Evolutionary conservation across 2,888 invertebrate genomes (phyloP).

Genomic region (Antitype chi): DNA sequence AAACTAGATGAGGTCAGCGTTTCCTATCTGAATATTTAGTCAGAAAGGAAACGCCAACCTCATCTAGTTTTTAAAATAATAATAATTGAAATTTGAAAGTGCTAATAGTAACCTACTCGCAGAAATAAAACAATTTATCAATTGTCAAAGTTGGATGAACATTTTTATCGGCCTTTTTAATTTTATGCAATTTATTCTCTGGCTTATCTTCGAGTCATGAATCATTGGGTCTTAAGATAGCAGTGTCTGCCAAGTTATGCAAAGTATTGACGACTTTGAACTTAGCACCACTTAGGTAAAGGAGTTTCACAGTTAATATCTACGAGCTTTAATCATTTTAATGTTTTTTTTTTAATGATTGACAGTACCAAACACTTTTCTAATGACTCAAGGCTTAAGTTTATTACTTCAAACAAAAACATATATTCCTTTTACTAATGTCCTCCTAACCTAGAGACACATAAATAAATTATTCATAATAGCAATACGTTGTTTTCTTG

Average conservation of each 20-base stretch:
- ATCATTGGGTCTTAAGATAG: conserved; percentile 36
- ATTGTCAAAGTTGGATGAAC: conserved; percentile 23
- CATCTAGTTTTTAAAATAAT: no score
- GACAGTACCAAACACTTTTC: conserved; percentile 12
- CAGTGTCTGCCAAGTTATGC: conserved; percentile 32
- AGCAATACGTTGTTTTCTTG: conserved; percentile 35
- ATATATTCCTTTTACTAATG: not conserved
- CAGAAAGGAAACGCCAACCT: no score
- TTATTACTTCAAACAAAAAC: conserved; percentile 4
- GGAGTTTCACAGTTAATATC: conserved; percentile 41
- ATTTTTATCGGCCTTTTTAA: conserved; percentile 24
- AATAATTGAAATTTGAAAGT: no score
- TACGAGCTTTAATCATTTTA: conserved; percentile 20
- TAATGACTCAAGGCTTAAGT: conserved; percentile 15
- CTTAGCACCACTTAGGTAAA: conserved; percentile 10
- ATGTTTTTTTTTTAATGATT: conserved; percentile 24
- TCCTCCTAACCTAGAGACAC: conserved; percentile 11
- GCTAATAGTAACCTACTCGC: no score
- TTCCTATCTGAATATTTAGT: no score
- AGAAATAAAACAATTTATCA: not conserved
- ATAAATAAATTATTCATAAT: conserved; percentile 50
- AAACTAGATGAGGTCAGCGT: no score
- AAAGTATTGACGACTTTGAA: conserved; percentile 29
- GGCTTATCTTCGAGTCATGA: conserved; percentile 38
- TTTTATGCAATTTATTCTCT: conserved; percentile 43